Evolutionary conservation across 2,113 vertebrate genomes (phyloP).

Genomic region (Leptosomus discolor): DNA sequence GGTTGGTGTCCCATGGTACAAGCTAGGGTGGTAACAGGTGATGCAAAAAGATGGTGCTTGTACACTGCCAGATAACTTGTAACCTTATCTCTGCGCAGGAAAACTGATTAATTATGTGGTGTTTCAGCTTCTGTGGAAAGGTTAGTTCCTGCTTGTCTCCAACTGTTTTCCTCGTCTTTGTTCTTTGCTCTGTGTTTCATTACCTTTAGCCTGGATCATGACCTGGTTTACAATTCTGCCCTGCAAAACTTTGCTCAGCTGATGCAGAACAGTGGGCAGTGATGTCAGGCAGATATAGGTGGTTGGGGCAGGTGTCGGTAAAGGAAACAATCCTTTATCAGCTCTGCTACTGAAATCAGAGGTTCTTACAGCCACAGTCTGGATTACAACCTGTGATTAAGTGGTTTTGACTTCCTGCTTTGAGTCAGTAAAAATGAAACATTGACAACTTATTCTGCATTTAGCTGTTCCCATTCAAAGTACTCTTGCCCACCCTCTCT

Average conservation of each 20-base stretch:
- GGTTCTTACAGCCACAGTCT: background rate
- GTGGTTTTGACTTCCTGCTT: background rate
- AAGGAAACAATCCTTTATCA: background rate
- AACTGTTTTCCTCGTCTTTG: background rate
- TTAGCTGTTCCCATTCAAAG: constrained; percentile 20
- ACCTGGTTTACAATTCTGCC: background rate
- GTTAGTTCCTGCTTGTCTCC: background rate
- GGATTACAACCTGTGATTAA: background rate
- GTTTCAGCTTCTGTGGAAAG: background rate
- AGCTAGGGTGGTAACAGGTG: background rate
- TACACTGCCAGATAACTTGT: background rate
- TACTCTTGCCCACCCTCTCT: background rate
- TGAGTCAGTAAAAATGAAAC: background rate
- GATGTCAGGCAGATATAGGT: background rate
- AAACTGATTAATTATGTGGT: background rate
- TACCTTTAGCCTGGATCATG: background rate
- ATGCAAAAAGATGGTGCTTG: background rate
- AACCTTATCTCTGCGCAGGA: background rate
- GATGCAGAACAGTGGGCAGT: background rate
- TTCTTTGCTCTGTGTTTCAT: background rate
- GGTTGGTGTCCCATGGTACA: background rate
- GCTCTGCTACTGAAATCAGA: background rate
- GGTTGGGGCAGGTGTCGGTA: background rate
- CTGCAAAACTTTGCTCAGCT: background rate
- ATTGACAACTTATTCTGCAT: background rate